Base-by-base conservation (phyloP, 1,140 invertebrate species). In the Drosophila parvula region DNA sequence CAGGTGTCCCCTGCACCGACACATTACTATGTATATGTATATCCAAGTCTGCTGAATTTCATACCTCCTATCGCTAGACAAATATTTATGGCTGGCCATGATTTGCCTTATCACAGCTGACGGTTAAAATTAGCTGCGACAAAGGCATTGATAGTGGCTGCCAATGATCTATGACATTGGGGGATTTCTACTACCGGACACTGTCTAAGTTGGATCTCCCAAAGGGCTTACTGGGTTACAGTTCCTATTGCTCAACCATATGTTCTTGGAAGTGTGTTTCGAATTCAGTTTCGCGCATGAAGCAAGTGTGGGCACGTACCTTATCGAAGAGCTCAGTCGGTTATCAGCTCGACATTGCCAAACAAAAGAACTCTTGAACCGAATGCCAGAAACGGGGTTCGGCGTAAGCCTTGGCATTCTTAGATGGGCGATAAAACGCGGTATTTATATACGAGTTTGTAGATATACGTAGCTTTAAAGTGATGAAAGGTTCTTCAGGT, bases 1-100 rank as follows among this genome's bases (percentile, higher is more conserved):
- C 74, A 81, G 63, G 68, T 81, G 78, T 81, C 28, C 34, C 32
- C n/a, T 9, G 7, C 9, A 9, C 41, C 14, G 8, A 14, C 34
- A 55, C 16, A 30, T 32, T 50, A 16, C 4, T 12, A 16, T 12
- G 9, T 1, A 22, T 22, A 22, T n/a, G 10, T 34, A 30, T 71
- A 41, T 70, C 16, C 40, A n/a, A 18, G 36, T 40, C 41, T 22
- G 50, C 32, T 32, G 34, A 27, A 28, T 27, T 10, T 11, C 18
- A 27, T 28, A 14, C 45, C 10, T 27, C 12, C 58, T 28, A 45
- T 45, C 22, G 41, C 10, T 44, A 51, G 36, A 51, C 27, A 45
- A 27, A 62, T 56, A 36, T 58, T 34, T 40, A 38, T 34, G 30
- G 11, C 1, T 9, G 3, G 27, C 32, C 40, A 62, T 16, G 64